Base-by-base conservation (phyloP, 2,797 vertebrate genomes). In the Etheostoma nigrum region DNA sequence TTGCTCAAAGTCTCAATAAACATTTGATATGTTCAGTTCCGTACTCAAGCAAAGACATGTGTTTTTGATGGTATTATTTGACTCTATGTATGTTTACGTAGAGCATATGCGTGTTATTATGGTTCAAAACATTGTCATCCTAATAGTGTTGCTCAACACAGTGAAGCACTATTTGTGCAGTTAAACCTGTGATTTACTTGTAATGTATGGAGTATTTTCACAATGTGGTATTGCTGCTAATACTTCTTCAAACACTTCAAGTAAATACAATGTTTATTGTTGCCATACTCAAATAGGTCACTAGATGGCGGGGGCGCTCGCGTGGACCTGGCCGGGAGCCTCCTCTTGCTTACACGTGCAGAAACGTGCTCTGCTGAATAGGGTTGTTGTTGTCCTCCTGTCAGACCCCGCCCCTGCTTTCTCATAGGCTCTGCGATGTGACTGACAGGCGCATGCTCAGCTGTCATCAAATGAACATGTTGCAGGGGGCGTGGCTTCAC, bases 331-430 rank as follows among this genome's bases (percentile, higher is more conserved):
- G 13, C 60, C 65, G 61, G 18, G 25, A 12, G 52, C 23, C 48
- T 2, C 5, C 12, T 40, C 48, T 13, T 6, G 3, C 4, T 3
- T 10, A 76, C 92, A 92, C 91, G 87, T 93, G 91, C 63, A 0
- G 40, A 65, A 84, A 83, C 82, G 80, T 87, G 73, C 86, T 44
- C 23, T 0, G 4, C 19, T 10, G 18, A 4, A 7, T 60, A 1
- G 9, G 1, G n/a, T 45, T 73, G 76, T 81, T 85, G 83, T 87
- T 82, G 40, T 78, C 45, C 44, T 33, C 19, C 0, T 44, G 1
- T 1, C 1, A 51, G 14, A 45, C 1, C 70, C 87, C 79, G 62
- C 87, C 76, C 4, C 74, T 54, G 66, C 30, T 0, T 0, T 23
- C 4, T 71, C 55, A 90, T 90, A 80, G 84, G 88, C 45, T 51